Conservation (phyloP, 2,888 invertebrate species). For the Asteroscopus sphinx region DNA sequence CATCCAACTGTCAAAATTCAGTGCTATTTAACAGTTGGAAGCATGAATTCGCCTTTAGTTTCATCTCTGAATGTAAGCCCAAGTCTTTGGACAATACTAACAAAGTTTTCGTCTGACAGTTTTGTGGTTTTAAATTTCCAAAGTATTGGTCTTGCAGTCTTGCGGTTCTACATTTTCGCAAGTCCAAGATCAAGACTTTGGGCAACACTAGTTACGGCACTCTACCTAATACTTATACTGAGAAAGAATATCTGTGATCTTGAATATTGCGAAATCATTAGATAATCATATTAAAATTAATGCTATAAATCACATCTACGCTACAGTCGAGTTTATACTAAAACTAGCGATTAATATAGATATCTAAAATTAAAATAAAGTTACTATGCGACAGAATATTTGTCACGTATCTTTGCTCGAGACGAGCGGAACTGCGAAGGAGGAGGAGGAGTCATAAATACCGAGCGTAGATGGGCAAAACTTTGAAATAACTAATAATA, state of each 20-base stretch:
- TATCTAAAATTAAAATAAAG: constrained; percentile 45
- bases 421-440: constrained; percentile 30
- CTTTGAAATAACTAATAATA: constrained; percentile 30
- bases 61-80: no score
- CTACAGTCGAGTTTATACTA: constrained; percentile 16
- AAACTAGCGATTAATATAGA: constrained; percentile 33
- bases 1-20: no score
- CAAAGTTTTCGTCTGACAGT: no score
- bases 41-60: no score
- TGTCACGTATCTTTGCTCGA: constrained; percentile 44
- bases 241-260: neutral
- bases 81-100: no score
- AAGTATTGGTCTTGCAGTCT: no score
- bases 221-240: no score
- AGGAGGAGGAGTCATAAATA: constrained; percentile 51
- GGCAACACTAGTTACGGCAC: no score
- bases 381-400: constrained; percentile 32
- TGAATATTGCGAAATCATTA: neutral
- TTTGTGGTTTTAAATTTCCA: no score
- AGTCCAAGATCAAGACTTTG: no score
- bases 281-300: neutral
- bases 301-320: constrained; percentile 15
- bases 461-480: constrained; percentile 18
- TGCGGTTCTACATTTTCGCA: no score
- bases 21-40: no score